Evolutionary conservation across 2,797 vertebrate species (phyloP).

Genomic region (Muscicapa striata): DNA sequence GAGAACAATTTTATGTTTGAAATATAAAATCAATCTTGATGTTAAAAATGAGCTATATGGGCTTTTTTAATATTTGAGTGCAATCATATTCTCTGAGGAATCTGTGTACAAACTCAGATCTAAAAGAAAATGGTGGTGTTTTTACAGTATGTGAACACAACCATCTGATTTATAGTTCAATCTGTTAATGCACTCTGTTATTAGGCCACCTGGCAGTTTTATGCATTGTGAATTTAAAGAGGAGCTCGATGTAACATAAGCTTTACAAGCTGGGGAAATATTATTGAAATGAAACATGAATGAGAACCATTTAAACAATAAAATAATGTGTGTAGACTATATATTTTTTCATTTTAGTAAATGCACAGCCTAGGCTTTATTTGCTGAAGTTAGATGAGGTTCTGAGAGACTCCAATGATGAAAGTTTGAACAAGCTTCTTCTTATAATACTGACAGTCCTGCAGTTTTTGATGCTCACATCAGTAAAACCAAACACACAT

Average conservation of each 20-base stretch:
- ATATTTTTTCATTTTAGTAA: conserved; percentile 80
- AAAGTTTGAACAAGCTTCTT: conserved; percentile 62
- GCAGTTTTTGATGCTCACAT: conserved; percentile 19
- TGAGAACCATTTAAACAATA: conserved; percentile 84
- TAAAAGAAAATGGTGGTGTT: conserved; percentile 77
- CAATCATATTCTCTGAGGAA: conserved; percentile 66
- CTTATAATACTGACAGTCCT: conserved; percentile 39
- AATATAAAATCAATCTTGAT: conserved; percentile 61
- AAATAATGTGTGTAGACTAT: conserved; percentile 79
- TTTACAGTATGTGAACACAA: conserved; percentile 81
- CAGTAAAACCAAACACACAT: conserved; percentile 38
- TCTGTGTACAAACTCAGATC: conserved; percentile 75
- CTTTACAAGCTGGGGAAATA: conserved; percentile 85
- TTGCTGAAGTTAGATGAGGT: conserved; percentile 70
- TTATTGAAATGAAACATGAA: conserved; percentile 87
- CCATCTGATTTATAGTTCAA: conserved; percentile 84
- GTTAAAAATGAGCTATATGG: conserved; percentile 36
- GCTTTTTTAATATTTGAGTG: conserved; percentile 65
- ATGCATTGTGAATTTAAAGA: conserved; percentile 87
- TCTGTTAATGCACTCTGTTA: conserved; percentile 85
- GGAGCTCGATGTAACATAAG: conserved; percentile 83
- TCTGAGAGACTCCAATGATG: conserved; percentile 56
- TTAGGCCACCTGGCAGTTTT: conserved; percentile 86
- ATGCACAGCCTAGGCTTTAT: conserved; percentile 72
- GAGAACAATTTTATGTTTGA: conserved; percentile 51